These are phyloP conservation scores for Rousettus leschenaultii DNA, from an alignment of 2,113 vertebrate genomes.

Conservation along the genomic window DNA sequence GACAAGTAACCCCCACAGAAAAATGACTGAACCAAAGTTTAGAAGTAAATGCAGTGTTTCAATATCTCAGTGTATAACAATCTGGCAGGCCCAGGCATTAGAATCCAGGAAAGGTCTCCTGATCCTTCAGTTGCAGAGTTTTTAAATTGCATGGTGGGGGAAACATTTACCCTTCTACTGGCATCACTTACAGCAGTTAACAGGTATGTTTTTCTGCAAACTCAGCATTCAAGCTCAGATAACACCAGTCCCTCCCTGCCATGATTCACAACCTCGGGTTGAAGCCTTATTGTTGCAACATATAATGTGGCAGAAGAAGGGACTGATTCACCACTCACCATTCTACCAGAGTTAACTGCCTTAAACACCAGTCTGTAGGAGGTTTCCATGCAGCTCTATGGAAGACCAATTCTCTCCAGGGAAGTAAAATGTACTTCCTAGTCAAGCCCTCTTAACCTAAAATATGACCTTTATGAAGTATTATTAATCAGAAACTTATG, in stretches of 20 bases:
- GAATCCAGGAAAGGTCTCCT: background rate
- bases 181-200: background rate
- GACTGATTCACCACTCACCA: fast-evolving
- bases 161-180: background rate
- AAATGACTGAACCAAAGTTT: background rate
- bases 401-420: background rate
- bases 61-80: background rate
- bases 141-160: background rate
- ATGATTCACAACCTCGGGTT: background rate
- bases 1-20: background rate
- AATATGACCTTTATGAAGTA: background rate
- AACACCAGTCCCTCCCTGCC: background rate
- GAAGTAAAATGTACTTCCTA: background rate
- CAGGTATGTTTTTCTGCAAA: background rate
- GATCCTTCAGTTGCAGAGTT: background rate
- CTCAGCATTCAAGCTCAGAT: background rate
- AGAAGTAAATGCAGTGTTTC: background rate
- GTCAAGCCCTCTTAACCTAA: background rate
- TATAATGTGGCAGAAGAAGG: background rate
- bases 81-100: background rate
- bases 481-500: background rate
- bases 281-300: background rate
- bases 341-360: background rate
- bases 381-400: background rate
- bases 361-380: background rate